A percentile compares a stretch with the other conserved stretches of the same genome.
Conservation (phyloP, 1,140 invertebrate genomes). For the Ditylenchus dipsaci region DNA sequence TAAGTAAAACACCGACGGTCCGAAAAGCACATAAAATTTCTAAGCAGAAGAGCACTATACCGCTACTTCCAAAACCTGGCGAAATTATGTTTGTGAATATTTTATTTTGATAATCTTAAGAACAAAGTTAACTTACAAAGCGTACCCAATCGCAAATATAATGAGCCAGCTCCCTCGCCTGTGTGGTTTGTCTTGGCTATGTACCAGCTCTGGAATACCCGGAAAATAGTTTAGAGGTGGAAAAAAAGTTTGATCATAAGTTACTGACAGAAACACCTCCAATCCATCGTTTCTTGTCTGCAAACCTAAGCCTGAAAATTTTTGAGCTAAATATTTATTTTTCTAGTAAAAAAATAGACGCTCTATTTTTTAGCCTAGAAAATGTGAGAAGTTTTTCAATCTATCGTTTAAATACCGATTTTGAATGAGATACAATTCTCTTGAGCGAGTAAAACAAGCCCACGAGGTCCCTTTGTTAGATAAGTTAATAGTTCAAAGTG, state of each 20-base stretch:
- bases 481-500: too few species aligned
- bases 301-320: constrained; percentile 12
- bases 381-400: too few species aligned
- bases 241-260: constrained; percentile 4
- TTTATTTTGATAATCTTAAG: too few species aligned
- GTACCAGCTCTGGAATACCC: constrained; percentile 21
- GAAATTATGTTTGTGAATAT: background rate
- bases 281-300: constrained; percentile 14
- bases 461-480: too few species aligned
- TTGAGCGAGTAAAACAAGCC: too few species aligned
- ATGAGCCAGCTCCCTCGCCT: constrained; percentile 48
- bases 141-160: constrained; percentile 53
- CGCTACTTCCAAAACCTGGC: constrained; percentile 53
- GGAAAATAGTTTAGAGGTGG: constrained; percentile 1
- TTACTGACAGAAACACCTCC: background rate
- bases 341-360: too few species aligned
- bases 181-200: constrained; percentile 34
- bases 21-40: constrained; percentile 53
- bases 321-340: too few species aligned
- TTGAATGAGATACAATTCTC: too few species aligned
- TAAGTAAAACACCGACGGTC: constrained; percentile 41
- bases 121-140: constrained; percentile 43
- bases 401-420: too few species aligned
- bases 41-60: constrained; percentile 54
- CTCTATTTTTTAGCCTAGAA: too few species aligned